These are phyloP conservation scores for Uropetala carovei DNA, from an alignment of 2,888 invertebrate genomes.

Conservation along the genomic window DNA sequence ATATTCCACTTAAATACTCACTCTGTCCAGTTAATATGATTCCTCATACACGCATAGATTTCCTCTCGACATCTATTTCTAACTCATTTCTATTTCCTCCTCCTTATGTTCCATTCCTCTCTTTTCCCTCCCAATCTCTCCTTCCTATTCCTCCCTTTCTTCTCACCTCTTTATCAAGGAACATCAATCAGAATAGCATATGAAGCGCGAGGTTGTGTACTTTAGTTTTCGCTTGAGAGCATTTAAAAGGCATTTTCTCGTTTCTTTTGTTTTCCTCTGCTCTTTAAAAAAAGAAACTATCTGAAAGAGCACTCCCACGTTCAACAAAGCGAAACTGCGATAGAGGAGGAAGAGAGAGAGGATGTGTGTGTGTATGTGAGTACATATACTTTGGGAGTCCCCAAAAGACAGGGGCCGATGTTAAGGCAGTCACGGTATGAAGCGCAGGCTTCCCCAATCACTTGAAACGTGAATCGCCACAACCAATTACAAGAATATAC, in stretches of 20 bases:
- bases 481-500: not conserved
- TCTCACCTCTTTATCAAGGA: slow-evolving; percentile 40
- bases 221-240: slow-evolving; percentile 57
- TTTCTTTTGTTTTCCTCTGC: slow-evolving; percentile 47
- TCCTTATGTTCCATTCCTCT: not conserved
- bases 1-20: too few relatives aligned
- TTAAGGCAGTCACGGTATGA: slow-evolving; percentile 20
- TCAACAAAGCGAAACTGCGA: slow-evolving; percentile 63
- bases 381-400: not conserved
- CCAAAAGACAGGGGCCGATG: slow-evolving; percentile 16
- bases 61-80: not conserved
- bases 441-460: slow-evolving; percentile 2
- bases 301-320: slow-evolving; percentile 59
- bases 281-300: slow-evolving; percentile 42
- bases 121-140: not conserved
- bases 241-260: slow-evolving; percentile 58
- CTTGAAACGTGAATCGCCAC: not conserved
- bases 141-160: not conserved
- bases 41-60: too few relatives aligned
- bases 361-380: not conserved
- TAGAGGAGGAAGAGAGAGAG: not conserved
- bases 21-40: too few relatives aligned
- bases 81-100: not conserved
- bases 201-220: slow-evolving; percentile 58
- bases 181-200: slow-evolving; percentile 61